Percentiles rank a stretch among this genome's conserved stretches.
Conservation (phyloP, 1,140 invertebrate genomes). For the Ganaspis sp. region DNA sequence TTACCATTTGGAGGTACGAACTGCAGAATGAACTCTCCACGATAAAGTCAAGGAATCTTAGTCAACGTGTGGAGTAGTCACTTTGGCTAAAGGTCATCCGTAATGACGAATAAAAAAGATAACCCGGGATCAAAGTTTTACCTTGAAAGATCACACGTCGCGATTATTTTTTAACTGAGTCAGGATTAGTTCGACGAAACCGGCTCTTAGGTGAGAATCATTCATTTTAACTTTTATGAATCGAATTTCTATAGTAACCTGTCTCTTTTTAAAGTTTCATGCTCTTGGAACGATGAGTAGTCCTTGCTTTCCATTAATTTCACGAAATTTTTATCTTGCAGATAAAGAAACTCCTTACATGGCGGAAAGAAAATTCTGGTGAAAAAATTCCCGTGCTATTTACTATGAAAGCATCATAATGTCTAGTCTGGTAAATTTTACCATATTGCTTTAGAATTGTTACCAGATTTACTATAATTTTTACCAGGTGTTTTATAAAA, state of each 20-base stretch:
- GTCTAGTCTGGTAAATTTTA: no score
- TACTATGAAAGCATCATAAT: no score
- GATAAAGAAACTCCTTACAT: no score
- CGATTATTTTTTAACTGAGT: slow-evolving; percentile 12
- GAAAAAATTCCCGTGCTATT: no score
- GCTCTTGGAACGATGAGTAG: no score
- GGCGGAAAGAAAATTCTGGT: no score
- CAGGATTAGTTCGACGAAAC: background rate
- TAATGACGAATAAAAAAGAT: slow-evolving; percentile 15
- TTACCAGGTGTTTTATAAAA: no score
- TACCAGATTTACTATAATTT: no score
- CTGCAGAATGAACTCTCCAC: slow-evolving; percentile 24
- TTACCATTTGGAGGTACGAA: slow-evolving; percentile 18
- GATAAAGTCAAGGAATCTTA: slow-evolving; percentile 29
- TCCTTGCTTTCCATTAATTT: no score
- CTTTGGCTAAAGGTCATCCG: background rate
- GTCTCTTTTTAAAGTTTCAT: background rate
- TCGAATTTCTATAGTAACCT: background rate
- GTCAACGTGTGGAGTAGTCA: background rate
- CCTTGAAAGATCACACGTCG: slow-evolving; percentile 12
- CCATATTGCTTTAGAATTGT: no score
- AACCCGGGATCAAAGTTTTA: slow-evolving; percentile 21
- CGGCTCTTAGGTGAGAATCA: slow-evolving; percentile 1
- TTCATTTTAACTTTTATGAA: background rate
- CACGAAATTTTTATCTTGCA: no score